Evolutionary conservation across 2,888 invertebrate genomes (phyloP), one percentile per base, ranked within the genome.

Genomic region (Nycteola revayana): DNA sequence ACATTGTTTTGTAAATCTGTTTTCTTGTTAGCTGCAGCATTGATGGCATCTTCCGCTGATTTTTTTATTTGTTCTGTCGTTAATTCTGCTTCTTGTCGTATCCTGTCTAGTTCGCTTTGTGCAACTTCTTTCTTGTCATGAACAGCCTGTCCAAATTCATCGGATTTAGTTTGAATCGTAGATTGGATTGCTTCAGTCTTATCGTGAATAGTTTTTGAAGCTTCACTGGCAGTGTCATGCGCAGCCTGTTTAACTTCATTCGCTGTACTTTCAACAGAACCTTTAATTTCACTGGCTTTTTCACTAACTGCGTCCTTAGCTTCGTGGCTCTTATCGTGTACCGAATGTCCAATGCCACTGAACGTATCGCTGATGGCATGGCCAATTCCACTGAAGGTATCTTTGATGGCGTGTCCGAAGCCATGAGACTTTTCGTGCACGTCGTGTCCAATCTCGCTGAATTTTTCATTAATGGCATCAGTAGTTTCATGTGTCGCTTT

Each of bases 61-160:
- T 76, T 76, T 44, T 80, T 86, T 24, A 88, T 87, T 57, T 86
- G 73, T n/a, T 88, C 82, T 0, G 87, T 85, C 0, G 87, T 75
- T 17, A 69, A 56, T 66, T 85, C 81, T 2, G 87, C 87, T 50
- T 88, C 85, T 48, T 80, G 73, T 38, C 78, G 73, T 76, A 88
- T 85, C 58, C 76, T 77, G 25, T 79, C 80, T 10, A 87, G 38
- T 61, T 87, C 73, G n/a, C 60, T 71, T 56, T 75, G 61, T 25
- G 81, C 53, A 26, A 66, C 60, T 17, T 77, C 75, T 50, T 79
- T 83, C 28, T 72, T 75, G 35, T 74, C 54, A 27, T 65, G 55
- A 7, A 75, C 50, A 10, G 52, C 52, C 25, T 68, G 55, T 52
- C 65, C 64, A 1, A 72, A 46, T 47, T 69, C 67, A 2, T 74